Evolutionary conservation across 23 tunicate species (phyloP).

Genomic region (Corella eumyota): DNA sequence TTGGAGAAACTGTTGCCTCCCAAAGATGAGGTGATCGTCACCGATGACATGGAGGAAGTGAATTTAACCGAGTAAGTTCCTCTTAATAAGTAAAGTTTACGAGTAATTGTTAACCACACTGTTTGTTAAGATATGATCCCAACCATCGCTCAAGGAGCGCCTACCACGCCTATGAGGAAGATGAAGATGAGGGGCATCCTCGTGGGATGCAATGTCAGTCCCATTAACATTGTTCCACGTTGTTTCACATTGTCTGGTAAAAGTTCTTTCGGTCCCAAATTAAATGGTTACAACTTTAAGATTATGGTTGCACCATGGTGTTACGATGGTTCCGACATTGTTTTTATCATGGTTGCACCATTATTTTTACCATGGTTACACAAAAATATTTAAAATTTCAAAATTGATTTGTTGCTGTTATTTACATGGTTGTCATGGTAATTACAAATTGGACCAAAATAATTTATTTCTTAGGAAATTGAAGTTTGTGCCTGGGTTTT

Average conservation of each 20-base stretch:
- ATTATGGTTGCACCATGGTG: too few relatives aligned
- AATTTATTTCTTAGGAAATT: too few relatives aligned
- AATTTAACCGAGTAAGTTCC: conserved; percentile 48
- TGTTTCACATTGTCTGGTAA: background rate
- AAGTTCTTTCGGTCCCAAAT: too few relatives aligned
- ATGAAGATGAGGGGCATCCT: conserved; percentile 41
- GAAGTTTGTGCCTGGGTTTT: too few relatives aligned
- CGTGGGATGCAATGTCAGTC: conserved; percentile 71
- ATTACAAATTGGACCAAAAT: too few relatives aligned
- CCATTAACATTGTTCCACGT: conserved; percentile 31
- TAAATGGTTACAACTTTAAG: too few relatives aligned
- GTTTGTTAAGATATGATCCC: conserved; percentile 41
- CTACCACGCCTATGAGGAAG: conserved; percentile 87
- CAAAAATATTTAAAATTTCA: too few relatives aligned
- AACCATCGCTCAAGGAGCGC: conserved; percentile 31
- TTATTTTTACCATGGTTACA: too few relatives aligned
- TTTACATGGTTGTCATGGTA: too few relatives aligned
- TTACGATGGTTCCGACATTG: too few relatives aligned
- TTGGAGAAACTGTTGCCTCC: conserved; percentile 67
- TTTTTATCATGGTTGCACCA: too few relatives aligned
- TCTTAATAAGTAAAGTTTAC: background rate
- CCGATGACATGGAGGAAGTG: conserved; percentile 74
- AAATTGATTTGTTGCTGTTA: too few relatives aligned
- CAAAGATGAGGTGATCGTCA: conserved; percentile 24
- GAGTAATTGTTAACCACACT: background rate